A percentile compares a stretch with the other conserved stretches of the same genome.
phyloP scores from a whole-genome alignment of 2,797 vertebrate species.

The Apodemus agrarius region DNA sequence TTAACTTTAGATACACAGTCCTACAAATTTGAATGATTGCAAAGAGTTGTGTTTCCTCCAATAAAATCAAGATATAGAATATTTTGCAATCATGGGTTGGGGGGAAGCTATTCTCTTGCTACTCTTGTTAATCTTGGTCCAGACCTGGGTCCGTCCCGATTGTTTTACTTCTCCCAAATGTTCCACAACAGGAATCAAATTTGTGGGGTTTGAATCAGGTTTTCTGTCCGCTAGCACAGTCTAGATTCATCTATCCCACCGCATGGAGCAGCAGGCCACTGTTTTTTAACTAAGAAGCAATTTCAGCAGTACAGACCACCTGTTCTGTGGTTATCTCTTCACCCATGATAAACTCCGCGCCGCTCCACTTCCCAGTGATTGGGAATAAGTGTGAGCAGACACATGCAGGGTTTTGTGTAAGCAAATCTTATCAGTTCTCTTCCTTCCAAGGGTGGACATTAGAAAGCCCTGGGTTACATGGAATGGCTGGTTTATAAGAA shows the following conservation, averaged over 20 bases:
- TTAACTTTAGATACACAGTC: neutral
- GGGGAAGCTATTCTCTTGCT: neutral
- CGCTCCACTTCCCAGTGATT: neutral
- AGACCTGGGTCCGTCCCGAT: neutral
- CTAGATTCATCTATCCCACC: neutral
- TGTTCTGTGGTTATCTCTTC: neutral
- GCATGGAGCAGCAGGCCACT: neutral
- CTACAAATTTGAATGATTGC: neutral
- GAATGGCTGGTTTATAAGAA: neutral
- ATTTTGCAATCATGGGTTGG: neutral
- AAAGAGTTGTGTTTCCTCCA: neutral
- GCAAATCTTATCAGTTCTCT: neutral
- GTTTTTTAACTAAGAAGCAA: neutral
- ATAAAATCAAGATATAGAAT: neutral
- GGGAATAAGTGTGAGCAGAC: conserved; percentile 21
- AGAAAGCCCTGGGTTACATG: neutral
- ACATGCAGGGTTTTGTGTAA: neutral
- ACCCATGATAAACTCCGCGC: neutral
- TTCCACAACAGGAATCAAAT: neutral
- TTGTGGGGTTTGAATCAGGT: neutral
- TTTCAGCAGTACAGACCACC: neutral
- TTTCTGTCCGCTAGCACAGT: neutral
- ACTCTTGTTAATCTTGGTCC: neutral
- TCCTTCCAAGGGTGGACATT: neutral
- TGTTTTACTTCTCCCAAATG: neutral